Evolutionary conservation across 2,797 vertebrate genomes (phyloP).

Genomic region (Rhynchotus rufescens): DNA sequence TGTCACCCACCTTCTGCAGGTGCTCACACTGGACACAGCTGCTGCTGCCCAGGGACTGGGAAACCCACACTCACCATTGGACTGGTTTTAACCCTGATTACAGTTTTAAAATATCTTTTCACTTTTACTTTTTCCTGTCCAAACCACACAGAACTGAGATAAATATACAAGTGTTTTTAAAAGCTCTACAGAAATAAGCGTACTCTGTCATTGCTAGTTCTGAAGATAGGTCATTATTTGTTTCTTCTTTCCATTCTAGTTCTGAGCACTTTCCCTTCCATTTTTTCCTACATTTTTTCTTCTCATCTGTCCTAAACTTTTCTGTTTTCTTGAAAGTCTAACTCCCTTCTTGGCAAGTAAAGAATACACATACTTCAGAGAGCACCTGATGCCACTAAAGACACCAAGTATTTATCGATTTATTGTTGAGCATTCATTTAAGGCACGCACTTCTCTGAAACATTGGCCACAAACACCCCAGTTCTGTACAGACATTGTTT

Average conservation of each 20-base stretch:
- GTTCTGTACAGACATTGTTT: not conserved
- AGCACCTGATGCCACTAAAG: not conserved
- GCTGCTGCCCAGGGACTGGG: not conserved
- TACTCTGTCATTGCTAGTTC: not conserved
- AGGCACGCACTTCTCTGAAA: not conserved
- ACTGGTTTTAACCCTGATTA: not conserved
- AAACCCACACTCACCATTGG: not conserved
- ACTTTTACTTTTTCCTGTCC: not conserved
- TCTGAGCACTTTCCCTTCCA: not conserved
- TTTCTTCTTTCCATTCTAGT: not conserved
- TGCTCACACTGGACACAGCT: not conserved
- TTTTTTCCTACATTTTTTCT: not conserved
- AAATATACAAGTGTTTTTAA: not conserved
- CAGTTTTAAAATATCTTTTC: not conserved
- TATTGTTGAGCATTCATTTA: not conserved
- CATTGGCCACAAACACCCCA: not conserved
- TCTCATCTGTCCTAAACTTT: not conserved
- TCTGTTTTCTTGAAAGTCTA: not conserved
- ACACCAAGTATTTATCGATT: not conserved
- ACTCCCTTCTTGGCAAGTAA: not conserved
- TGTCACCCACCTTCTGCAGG: fast-evolving
- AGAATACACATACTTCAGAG: not conserved
- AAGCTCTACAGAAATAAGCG: not conserved
- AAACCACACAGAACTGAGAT: not conserved
- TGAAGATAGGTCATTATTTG: not conserved